phyloP scores from a whole-genome alignment of 2,888 invertebrate species.

The Zootermopsis nevadensis region DNA sequence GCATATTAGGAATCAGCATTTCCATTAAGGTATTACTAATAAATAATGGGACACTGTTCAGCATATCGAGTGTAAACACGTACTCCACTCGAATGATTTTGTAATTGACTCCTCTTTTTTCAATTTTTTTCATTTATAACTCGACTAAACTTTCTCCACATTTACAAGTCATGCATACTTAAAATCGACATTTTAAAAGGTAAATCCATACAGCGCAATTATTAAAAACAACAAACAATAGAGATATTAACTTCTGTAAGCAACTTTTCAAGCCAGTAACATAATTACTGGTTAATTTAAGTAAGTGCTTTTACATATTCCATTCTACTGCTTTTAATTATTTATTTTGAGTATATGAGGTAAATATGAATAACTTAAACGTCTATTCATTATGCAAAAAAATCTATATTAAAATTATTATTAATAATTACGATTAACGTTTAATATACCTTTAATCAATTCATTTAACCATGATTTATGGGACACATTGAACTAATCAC shows the following conservation, averaged over 20 bases:
- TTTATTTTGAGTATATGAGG: not conserved
- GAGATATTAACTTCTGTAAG: not conserved
- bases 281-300: not conserved
- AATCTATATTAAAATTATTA: not conserved
- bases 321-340: not conserved
- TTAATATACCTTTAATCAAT: not conserved
- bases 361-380: not conserved
- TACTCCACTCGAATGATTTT: not conserved
- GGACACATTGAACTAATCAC: not conserved
- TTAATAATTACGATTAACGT: not conserved
- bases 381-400: not conserved
- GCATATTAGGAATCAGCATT: not conserved
- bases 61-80: not conserved
- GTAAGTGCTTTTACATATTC: not conserved
- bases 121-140: not conserved
- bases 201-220: not conserved
- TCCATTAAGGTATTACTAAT: not conserved
- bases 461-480: not conserved
- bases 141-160: not conserved
- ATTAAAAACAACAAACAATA: not conserved
- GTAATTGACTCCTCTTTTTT: not conserved
- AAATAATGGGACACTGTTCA: not conserved
- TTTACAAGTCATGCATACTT: not conserved
- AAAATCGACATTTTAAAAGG: too few species aligned
- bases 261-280: not conserved